Base-by-base conservation (phyloP, 2,113 vertebrate species). In the Ailurus styani region DNA sequence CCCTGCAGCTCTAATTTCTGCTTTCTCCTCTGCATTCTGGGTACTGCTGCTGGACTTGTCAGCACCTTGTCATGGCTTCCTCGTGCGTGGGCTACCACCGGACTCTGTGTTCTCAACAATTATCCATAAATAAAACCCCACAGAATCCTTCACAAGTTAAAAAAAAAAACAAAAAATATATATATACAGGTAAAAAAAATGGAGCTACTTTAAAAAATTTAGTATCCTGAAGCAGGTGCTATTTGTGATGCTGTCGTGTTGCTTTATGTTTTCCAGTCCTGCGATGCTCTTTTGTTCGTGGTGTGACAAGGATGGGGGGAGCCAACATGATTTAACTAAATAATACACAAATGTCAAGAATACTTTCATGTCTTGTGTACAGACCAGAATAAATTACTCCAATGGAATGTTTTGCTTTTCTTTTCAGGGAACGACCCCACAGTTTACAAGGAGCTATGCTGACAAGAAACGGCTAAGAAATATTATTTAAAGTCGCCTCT, bases 31-130 rank as follows among this genome's bases (percentile, higher is more conserved):
- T 95, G 98, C 97, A 96, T 98, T 98, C 96, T 98, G 98, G 98
- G 98, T 98, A 92, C 87, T 89, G 96, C 98, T 98, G 98, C 98
- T 87, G 98, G 98, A 98, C 98, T 98, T 98, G 98, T 99, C 98
- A 99, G 98, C 98, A 99, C 98, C 75, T 98, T 99, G 98, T 98
- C 98, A 99, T 66, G 4, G 77, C 97, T 98, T 97, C 98, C 97
- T 98, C 97, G 95, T 98, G 98, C 97, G 97, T 91, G 2, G 98
- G 98, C 98, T 98, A 98, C 98, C 98, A 93, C 96, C 18, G 97
- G 98, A 97, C 98, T 98, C 97, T 90, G 83, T 70, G 57, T 66
- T 95, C 97, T 90, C 97, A 96, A 97, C 97, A 98, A 97, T 98
- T 97, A 97, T 79, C 95, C 97, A 94, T 83, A 73, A 85, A 95